Conservation (phyloP, 2,888 invertebrate species). For the Metopia argyrocephala region DNA sequence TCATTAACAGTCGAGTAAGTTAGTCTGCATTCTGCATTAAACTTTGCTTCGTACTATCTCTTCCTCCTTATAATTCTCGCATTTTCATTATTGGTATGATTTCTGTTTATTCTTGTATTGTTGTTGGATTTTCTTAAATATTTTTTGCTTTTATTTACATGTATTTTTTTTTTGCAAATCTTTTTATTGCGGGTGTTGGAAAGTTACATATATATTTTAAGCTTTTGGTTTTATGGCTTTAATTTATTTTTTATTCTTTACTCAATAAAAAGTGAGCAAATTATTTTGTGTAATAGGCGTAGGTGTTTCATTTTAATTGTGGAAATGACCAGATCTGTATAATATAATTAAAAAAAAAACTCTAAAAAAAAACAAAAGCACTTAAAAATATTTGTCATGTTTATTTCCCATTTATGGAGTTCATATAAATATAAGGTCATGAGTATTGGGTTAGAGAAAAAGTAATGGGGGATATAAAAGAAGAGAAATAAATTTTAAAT, state of each 20-base stretch:
- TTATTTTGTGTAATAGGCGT: neutral
- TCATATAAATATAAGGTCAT: neutral
- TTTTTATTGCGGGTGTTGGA: slow-evolving; percentile 47
- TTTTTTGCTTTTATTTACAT: neutral
- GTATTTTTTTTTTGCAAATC: neutral
- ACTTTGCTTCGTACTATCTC: neutral
- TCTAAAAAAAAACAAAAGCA: neutral
- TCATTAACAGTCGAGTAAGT: no score
- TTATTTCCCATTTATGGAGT: neutral
- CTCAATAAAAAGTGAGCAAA: slow-evolving; percentile 33
- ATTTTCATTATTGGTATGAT: neutral
- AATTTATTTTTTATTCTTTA: neutral
- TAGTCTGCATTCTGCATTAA: neutral
- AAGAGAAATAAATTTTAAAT: neutral
- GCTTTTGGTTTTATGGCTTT: slow-evolving; percentile 20
- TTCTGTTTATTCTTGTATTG: neutral
- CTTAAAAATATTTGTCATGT: neutral
- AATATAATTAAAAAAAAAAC: neutral
- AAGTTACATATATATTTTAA: slow-evolving; percentile 41
- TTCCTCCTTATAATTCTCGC: neutral
- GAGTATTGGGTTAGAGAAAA: neutral
- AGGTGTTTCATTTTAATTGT: neutral
- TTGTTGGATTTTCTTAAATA: neutral
- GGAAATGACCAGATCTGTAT: neutral
- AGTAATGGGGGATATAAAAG: neutral